phyloP scores from a whole-genome alignment of 2,797 vertebrate species.

The Hydrophis major region DNA sequence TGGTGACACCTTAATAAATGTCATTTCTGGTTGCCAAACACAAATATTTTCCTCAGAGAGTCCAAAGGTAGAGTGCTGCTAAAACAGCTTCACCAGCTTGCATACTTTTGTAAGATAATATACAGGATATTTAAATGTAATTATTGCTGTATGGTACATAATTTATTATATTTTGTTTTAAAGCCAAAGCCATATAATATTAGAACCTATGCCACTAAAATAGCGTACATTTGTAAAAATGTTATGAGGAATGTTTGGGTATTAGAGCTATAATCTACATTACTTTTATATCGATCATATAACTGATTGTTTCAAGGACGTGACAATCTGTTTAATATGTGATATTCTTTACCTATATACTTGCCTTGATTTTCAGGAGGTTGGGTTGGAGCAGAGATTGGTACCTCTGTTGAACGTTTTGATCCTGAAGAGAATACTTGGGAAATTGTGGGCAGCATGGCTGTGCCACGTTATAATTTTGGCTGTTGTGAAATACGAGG shows the following conservation, averaged over 20 bases:
- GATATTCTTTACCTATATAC: slow-evolving; percentile 2
- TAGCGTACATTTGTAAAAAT: not conserved
- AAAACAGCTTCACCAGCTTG: not conserved
- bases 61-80: not conserved
- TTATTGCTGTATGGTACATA: not conserved
- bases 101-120: too few relatives aligned
- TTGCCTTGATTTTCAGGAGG: slow-evolving; percentile 78
- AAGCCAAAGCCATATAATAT: not conserved
- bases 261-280: not conserved
- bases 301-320: not conserved
- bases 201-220: not conserved
- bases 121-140: not conserved
- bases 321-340: not conserved
- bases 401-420: slow-evolving; percentile 92
- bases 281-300: not conserved
- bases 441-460: slow-evolving; percentile 93
- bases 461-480: slow-evolving; percentile 90
- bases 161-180: not conserved
- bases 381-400: slow-evolving; percentile 95
- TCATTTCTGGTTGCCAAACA: not conserved
- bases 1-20: not conserved
- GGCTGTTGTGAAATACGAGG: slow-evolving; percentile 97
- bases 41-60: not conserved
- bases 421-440: slow-evolving; percentile 95
- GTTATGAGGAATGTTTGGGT: not conserved